Base-by-base conservation (phyloP, 2,113 vertebrate species). In the Amia ocellicauda region DNA sequence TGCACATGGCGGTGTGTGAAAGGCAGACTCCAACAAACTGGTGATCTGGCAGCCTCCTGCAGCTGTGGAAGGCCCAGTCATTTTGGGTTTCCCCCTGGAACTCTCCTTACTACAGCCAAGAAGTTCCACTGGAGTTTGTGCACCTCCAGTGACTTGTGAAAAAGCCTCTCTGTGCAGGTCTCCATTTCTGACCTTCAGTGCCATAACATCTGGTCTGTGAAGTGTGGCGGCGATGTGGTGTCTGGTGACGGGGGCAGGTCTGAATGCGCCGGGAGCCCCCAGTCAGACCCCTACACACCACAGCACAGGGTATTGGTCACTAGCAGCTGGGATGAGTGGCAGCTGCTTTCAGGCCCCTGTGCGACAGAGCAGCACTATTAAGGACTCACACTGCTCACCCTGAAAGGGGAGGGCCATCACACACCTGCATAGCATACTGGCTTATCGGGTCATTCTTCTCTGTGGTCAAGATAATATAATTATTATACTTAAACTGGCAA, bases 301-400 rank as follows among this genome's bases (percentile, higher is more conserved):
- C 26, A 31, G 29, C 59, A 61, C 42, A 49, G 59, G 59, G 59
- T 61, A 45, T 43, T 43, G 40, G 52, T 26, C 36, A 31, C 14
- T 19, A 43, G 23, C 52, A 56, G 52, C 52, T 43, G 36, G 36
- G 20, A 4, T 55, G 62, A 64, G 49, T 54, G 40, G 51, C 62
- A 64, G 31, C 36, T 41, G 51, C 31, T 43, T 23, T 64, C 51
- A 55, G 62, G 26, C 53, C 52, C 51, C 41, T 42, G 36, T 41
- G 4, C 36, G 3, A 60, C 5, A 41, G 58, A 60, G 59, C 24
- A 58, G 7, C 55, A 52, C 47, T 58, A 55, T 42, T 51, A 16
- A 58, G 23, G 54, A 20, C 58, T 28, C 27, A 3, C 54, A 65
- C 42, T 58, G 54, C 54, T 66, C 55, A 58, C 55, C 63, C 20